Evolutionary conservation across 1,140 invertebrate species (phyloP).

Genomic region (Danaus plexippus): DNA sequence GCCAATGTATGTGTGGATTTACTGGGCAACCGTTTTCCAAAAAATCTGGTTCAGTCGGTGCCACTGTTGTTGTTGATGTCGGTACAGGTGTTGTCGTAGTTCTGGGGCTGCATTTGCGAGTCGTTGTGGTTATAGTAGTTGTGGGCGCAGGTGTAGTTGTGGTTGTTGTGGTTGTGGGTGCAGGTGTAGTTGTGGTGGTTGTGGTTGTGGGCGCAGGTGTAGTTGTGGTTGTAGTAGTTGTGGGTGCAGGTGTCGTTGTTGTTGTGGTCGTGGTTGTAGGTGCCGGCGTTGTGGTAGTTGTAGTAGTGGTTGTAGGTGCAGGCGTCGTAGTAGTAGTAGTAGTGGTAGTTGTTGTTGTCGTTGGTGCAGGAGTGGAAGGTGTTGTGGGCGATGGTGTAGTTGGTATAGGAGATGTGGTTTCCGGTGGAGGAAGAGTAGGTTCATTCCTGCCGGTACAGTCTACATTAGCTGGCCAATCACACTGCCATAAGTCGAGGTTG

Average conservation of each 20-base stretch:
- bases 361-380: constrained; percentile 7
- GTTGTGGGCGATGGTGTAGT: constrained; percentile 10
- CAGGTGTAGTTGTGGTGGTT: constrained; percentile 11
- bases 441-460: constrained; percentile 56
- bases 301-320: constrained; percentile 11
- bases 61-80: constrained; percentile 11
- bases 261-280: constrained; percentile 6
- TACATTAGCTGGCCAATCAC: constrained; percentile 72
- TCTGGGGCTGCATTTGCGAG: constrained; percentile 4
- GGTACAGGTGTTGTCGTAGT: constrained; percentile 9
- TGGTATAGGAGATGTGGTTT: not conserved
- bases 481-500: constrained; percentile 66
- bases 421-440: constrained; percentile 17
- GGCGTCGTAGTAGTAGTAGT: constrained; percentile 9
- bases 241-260: constrained; percentile 6
- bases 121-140: constrained; percentile 10
- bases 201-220: constrained; percentile 10
- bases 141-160: constrained; percentile 11
- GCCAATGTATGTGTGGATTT: constrained; percentile 42
- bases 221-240: constrained; percentile 10
- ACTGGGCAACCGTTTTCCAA: constrained; percentile 49
- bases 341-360: constrained; percentile 13
- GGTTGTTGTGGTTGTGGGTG: constrained; percentile 12
- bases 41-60: constrained; percentile 5
- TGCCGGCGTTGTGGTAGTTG: constrained; percentile 10